phyloP scores from a whole-genome alignment of 1,140 invertebrate species.

The Drosophila baimaii region DNA sequence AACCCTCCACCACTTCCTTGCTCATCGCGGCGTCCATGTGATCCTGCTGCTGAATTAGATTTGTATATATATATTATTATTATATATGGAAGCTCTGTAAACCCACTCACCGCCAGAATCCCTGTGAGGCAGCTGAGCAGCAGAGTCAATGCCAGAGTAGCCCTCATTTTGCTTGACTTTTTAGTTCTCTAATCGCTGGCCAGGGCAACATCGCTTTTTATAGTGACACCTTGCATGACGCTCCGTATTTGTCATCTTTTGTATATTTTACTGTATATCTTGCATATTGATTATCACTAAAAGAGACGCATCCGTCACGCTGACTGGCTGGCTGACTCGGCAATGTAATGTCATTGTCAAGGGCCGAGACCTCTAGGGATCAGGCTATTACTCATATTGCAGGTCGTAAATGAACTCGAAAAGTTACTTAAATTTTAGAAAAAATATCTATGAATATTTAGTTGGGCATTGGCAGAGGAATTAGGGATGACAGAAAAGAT shows the following conservation, averaged over 20 bases:
- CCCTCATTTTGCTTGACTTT: constrained; percentile 50
- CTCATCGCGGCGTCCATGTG: not conserved
- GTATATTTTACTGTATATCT: constrained; percentile 28
- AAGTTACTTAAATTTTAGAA: not conserved
- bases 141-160: constrained; percentile 42
- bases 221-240: constrained; percentile 40
- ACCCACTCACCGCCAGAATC: constrained; percentile 43
- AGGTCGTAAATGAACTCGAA: not conserved
- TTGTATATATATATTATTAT: not conserved
- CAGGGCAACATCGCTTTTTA: constrained; percentile 36
- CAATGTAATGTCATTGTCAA: constrained; percentile 32
- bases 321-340: constrained; percentile 9
- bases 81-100: too few relatives aligned
- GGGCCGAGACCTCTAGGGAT: constrained; percentile 20
- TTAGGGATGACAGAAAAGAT: too few relatives aligned
- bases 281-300: constrained; percentile 47
- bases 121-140: constrained; percentile 53
- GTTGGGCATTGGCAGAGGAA: not conserved
- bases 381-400: constrained; percentile 21
- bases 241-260: constrained; percentile 22
- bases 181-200: constrained; percentile 32
- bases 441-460: not conserved
- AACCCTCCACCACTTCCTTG: constrained; percentile 6
- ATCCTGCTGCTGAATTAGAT: not conserved
- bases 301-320: constrained; percentile 40